A percentile compares a stretch with the other conserved stretches of the same genome.
Conservation (phyloP, 2,113 vertebrate species). For the Sceloporus tristichus region DNA sequence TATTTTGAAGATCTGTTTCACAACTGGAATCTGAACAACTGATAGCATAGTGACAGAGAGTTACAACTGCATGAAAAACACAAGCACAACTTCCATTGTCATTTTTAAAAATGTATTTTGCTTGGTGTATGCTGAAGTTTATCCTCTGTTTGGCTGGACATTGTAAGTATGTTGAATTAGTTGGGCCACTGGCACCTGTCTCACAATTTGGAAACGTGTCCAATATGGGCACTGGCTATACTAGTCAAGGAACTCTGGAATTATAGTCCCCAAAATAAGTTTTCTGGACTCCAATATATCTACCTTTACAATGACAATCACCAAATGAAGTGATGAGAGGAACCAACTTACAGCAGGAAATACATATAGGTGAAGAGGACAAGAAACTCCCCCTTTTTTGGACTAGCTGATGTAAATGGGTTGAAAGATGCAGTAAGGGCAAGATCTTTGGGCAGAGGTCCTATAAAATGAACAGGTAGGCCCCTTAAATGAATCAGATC, state of each 20-base stretch:
- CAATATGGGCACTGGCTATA: no score
- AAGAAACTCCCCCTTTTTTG: no score
- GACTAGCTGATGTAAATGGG: no score
- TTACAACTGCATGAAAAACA: neutral
- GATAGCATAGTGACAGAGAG: neutral
- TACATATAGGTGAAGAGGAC: neutral
- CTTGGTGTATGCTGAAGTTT: neutral
- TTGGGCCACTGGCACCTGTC: no score
- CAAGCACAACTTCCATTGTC: neutral
- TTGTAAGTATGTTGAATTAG: neutral
- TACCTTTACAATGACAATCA: neutral
- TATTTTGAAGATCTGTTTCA: neutral
- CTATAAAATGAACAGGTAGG: no score
- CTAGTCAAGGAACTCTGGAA: no score
- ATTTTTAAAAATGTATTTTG: neutral
- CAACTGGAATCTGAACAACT: neutral
- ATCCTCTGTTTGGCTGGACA: neutral
- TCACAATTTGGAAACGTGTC: no score
- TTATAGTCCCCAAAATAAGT: no score
- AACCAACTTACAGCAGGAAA: neutral
- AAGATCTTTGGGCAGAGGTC: no score
- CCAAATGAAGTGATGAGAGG: neutral
- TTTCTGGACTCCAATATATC: no score
- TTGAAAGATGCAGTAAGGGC: no score
- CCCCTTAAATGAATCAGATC: no score